These are phyloP conservation scores for Apis cerana DNA, from an alignment of 1,140 invertebrate genomes.

Conservation along the genomic window DNA sequence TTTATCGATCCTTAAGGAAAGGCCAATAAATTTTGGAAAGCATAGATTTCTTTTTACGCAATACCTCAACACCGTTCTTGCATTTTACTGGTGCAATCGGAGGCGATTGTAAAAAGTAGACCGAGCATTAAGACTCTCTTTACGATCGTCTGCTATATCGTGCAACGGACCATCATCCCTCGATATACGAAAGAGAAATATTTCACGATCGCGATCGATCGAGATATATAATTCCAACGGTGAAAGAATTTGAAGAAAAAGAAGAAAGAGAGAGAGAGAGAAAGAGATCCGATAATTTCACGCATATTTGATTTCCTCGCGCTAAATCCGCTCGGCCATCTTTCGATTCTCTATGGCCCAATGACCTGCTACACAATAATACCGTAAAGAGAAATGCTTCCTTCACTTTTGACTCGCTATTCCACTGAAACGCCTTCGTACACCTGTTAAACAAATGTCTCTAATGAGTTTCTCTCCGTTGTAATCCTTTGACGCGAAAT, in stretches of 20 bases:
- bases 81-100: too few species aligned
- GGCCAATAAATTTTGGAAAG: too few species aligned
- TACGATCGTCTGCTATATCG: too few species aligned
- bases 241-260: slow-evolving; percentile 25
- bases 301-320: slow-evolving; percentile 72
- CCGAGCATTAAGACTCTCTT: not conserved
- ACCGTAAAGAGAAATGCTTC: slow-evolving; percentile 50
- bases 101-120: too few species aligned
- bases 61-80: too few species aligned
- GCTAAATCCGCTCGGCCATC: slow-evolving; percentile 69
- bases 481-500: not conserved
- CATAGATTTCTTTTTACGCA: too few species aligned
- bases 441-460: not conserved
- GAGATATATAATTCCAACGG: slow-evolving; percentile 18
- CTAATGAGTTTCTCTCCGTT: not conserved
- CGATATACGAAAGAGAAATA: not conserved
- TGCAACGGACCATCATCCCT: too few species aligned
- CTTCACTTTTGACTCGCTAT: slow-evolving; percentile 41
- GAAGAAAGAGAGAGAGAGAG: slow-evolving; percentile 7
- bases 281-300: slow-evolving; percentile 66
- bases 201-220: not conserved
- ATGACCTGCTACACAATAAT: slow-evolving; percentile 53
- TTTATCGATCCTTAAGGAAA: too few species aligned
- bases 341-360: slow-evolving; percentile 59
- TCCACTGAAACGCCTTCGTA: slow-evolving; percentile 9